A percentile compares a stretch with the other conserved stretches of the same genome.
Evolutionary conservation across 1,140 invertebrate genomes (phyloP).

Genomic region (Papilio polyxenes): DNA sequence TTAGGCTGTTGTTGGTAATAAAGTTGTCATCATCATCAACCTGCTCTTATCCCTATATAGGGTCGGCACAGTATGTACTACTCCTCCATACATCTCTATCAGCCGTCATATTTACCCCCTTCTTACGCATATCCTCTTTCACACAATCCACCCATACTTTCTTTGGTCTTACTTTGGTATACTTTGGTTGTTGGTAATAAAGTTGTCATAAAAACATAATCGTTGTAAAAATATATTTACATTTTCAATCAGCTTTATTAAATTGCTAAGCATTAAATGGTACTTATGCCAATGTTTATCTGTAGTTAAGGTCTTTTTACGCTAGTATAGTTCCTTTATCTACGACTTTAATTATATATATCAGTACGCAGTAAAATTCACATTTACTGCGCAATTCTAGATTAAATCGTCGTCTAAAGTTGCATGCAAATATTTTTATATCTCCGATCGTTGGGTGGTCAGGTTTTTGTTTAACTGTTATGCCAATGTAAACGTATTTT

Average conservation of each 20-base stretch:
- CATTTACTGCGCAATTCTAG: conserved; percentile 46
- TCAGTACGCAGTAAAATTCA: conserved; percentile 52
- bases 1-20: background rate
- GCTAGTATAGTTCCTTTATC: conserved; percentile 41
- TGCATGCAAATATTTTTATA: conserved; percentile 34
- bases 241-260: background rate
- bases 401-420: conserved; percentile 31
- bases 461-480: conserved; percentile 22
- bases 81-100: too few species aligned
- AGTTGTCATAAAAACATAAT: conserved; percentile 2
- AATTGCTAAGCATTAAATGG: background rate
- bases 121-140: too few species aligned
- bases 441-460: conserved; percentile 6
- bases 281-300: background rate
- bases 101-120: too few species aligned
- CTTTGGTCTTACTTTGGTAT: too few species aligned
- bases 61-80: too few species aligned
- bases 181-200: background rate
- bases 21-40: background rate
- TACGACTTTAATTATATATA: conserved; percentile 47
- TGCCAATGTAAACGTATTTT: conserved; percentile 21
- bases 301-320: conserved; percentile 2
- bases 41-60: too few species aligned
- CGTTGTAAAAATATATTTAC: background rate
- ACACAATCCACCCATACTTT: too few species aligned